These are phyloP conservation scores for Aphaenogaster ashmeadi DNA, from an alignment of 1,140 invertebrate genomes.

Conservation along the genomic window DNA sequence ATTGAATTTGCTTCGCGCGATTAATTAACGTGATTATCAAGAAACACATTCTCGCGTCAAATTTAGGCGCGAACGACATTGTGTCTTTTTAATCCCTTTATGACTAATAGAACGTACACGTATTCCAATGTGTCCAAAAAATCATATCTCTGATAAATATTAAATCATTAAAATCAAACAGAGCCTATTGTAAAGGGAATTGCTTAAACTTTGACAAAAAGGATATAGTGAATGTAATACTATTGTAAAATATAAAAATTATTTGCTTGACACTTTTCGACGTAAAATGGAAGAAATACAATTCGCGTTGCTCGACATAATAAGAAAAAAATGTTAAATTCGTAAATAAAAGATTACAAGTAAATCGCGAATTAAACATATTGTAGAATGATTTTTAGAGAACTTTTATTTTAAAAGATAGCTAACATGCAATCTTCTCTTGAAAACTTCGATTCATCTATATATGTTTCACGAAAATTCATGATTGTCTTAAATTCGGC, in stretches of 20 bases:
- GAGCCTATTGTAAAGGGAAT: neutral
- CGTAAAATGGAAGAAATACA: neutral
- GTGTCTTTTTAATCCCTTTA: neutral
- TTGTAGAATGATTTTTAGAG: neutral
- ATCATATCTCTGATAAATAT: neutral
- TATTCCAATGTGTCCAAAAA: neutral
- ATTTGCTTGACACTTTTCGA: neutral
- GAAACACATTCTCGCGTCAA: neutral
- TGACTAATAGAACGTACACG: neutral
- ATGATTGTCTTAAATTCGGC: neutral
- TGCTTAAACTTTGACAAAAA: neutral
- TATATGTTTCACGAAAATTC: neutral
- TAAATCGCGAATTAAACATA: neutral
- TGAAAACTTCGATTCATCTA: neutral
- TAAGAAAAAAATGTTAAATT: neutral
- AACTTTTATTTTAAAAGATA: neutral
- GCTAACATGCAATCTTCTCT: neutral
- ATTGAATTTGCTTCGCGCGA: neutral
- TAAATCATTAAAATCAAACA: neutral
- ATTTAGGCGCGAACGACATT: neutral
- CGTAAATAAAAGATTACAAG: neutral
- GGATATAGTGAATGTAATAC: neutral
- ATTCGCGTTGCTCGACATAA: neutral
- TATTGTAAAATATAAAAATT: neutral
- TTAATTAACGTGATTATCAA: constrained; percentile 9